Percentiles rank a stretch among this genome's conserved stretches.
Evolutionary conservation across 2,888 invertebrate genomes (phyloP).

Genomic region (Melieria crassipennis): DNA sequence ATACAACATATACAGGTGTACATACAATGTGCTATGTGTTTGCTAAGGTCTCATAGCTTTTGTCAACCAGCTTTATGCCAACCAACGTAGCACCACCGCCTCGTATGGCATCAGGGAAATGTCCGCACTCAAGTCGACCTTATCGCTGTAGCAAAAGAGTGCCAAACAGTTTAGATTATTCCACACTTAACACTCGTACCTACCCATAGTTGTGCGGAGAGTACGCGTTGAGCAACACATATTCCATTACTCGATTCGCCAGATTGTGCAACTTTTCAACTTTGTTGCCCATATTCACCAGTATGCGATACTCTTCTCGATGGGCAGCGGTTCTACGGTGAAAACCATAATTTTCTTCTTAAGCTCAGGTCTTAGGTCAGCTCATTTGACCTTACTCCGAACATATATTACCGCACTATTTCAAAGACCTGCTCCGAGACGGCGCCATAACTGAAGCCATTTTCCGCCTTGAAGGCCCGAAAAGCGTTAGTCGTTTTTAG

Average conservation of each 20-base stretch:
- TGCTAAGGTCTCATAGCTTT: no score
- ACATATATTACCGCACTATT: conserved; percentile 51
- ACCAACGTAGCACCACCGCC: conserved; percentile 54
- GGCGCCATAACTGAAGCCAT: conserved; percentile 55
- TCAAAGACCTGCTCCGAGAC: conserved; percentile 56
- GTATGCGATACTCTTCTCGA: conserved; percentile 55
- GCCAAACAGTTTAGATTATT: neutral
- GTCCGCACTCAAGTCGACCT: conserved; percentile 44
- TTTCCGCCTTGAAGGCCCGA: conserved; percentile 49
- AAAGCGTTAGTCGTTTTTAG: conserved; percentile 67
- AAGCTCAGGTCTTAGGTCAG: no score
- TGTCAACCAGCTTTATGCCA: conserved; percentile 23
- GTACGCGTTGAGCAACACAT: conserved; percentile 50
- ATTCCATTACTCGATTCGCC: conserved; percentile 50
- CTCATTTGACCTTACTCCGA: neutral
- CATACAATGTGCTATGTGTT: no score
- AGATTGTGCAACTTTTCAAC: conserved; percentile 50
- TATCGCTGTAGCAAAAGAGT: conserved; percentile 45
- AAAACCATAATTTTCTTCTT: neutral
- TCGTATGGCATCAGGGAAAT: conserved; percentile 56
- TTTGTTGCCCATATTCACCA: conserved; percentile 56
- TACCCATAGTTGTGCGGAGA: conserved; percentile 54
- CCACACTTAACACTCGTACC: conserved; percentile 8
- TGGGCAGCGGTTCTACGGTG: conserved; percentile 46
- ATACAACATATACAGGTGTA: no score